Evolutionary conservation across 2,888 invertebrate species (phyloP), one percentile per base, ranked within the genome.

Genomic region (Ommatoiulus sabulosus): DNA sequence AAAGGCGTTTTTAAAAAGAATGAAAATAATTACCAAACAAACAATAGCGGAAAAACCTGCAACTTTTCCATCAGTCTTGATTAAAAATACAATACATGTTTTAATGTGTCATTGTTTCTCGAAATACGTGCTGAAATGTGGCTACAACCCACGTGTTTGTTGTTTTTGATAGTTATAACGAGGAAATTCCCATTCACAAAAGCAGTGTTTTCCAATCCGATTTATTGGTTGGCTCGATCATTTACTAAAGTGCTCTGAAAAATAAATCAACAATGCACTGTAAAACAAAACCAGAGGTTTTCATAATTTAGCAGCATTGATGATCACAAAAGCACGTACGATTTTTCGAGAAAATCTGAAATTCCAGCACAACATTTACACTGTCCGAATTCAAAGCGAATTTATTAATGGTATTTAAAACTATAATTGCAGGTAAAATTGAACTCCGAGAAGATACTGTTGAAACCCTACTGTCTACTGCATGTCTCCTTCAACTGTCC

Each of bases 401-500:
- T 48, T 48, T 8, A 12, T 15, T 15, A 48, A 48, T 48, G 48
- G 2, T 17, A 12, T 44, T 72, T 72, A 20, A n/a, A 87, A 44
- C 90, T 90, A 24, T 63, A 20, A 20, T 91, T 91, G 35, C 91
- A 94, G 95, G 95, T 90, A 94, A 92, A 91, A 95, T 96, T 90
- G 97, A 98, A 92, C 94, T 98, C 91, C 94, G 96, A 91, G 98
- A 98, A 93, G 98, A 98, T 91, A 97, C 96, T 89, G 97, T 98
- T 12, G 98, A 98, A 93, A 96, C 96, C 17, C 93, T 98, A 86
- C 93, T 98, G 90, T 96, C 93, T 6, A 97, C 98, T 63, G 97
- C 98, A 8, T 97, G 97, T 92, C 94, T 98, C 88, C 94, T 98
- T 90, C 97, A 98, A 93, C 93, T 98, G 89, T 91, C 92, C 1